phyloP scores from a whole-genome alignment of 1,140 invertebrate species.

The Bombus picipes region DNA sequence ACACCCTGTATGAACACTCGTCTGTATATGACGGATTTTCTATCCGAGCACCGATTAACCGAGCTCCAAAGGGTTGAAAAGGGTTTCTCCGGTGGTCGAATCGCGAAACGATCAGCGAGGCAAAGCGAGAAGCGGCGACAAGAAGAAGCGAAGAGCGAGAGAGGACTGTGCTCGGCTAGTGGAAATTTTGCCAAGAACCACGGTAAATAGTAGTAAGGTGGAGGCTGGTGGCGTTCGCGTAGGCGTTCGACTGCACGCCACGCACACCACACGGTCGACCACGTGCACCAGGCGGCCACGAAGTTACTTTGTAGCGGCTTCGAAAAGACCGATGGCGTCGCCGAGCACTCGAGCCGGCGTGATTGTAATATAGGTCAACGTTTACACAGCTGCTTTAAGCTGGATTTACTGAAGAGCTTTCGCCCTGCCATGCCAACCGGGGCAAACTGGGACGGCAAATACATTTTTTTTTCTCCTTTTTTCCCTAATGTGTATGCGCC shows the following conservation, averaged over 20 bases:
- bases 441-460: conserved; percentile 80
- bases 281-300: conserved; percentile 20
- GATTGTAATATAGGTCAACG: conserved; percentile 82
- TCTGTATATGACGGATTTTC: too few species aligned
- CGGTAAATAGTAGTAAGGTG: not conserved
- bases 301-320: conserved; percentile 59
- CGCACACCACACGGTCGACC: conserved; percentile 2
- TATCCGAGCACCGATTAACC: conserved; percentile 21
- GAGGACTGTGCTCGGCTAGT: not conserved
- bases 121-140: not conserved
- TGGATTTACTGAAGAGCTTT: conserved; percentile 81
- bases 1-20: not conserved
- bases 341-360: conserved; percentile 52
- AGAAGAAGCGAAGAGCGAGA: not conserved
- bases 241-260: conserved; percentile 14
- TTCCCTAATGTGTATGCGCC: not conserved
- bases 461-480: conserved; percentile 73
- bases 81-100: not conserved
- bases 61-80: not conserved
- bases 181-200: not conserved
- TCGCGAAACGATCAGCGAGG: conserved; percentile 5
- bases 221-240: conserved; percentile 12
- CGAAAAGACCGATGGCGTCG: conserved; percentile 41
- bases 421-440: conserved; percentile 74
- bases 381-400: conserved; percentile 82